phyloP scores from a whole-genome alignment of 2,888 invertebrate genomes.

The Ormyrus pomaceus region DNA sequence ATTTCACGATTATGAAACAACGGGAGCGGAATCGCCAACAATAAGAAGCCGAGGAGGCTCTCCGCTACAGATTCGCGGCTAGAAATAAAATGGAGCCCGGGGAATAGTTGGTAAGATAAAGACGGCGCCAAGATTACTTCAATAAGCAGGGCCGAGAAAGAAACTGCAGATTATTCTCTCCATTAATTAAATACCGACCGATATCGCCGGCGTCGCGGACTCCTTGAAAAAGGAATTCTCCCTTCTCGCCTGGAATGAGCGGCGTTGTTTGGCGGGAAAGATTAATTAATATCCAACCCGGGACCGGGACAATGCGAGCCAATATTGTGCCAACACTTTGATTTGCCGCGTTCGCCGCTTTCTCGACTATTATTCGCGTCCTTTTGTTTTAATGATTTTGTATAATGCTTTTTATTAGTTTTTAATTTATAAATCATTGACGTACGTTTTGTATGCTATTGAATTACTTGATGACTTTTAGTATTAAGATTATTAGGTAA shows the following conservation, averaged over 20 bases:
- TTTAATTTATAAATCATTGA: neutral
- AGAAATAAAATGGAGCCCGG: no score
- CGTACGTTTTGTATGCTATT: no score
- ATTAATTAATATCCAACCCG: slow-evolving; percentile 32
- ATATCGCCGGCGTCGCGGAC: neutral
- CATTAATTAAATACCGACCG: slow-evolving; percentile 60
- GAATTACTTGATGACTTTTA: no score
- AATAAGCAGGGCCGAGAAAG: neutral
- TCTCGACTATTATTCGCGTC: neutral
- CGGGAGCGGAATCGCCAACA: slow-evolving; percentile 35
- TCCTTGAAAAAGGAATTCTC: slow-evolving; percentile 33
- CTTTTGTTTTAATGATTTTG: slow-evolving; percentile 1
- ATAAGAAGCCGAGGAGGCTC: slow-evolving; percentile 18
- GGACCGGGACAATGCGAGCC: neutral
- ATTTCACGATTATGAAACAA: slow-evolving; percentile 60
- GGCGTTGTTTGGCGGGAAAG: slow-evolving; percentile 1
- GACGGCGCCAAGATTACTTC: neutral
- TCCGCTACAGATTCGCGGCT: no score
- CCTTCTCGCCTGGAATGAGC: slow-evolving; percentile 10
- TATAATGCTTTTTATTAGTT: neutral
- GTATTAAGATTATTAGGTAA: no score
- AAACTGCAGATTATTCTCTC: slow-evolving; percentile 54
- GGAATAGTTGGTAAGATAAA: no score
- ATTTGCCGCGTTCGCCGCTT: neutral
- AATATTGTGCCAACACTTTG: neutral